phyloP scores from a whole-genome alignment of 2,888 invertebrate species.

The Leptopilina drosophilae region DNA sequence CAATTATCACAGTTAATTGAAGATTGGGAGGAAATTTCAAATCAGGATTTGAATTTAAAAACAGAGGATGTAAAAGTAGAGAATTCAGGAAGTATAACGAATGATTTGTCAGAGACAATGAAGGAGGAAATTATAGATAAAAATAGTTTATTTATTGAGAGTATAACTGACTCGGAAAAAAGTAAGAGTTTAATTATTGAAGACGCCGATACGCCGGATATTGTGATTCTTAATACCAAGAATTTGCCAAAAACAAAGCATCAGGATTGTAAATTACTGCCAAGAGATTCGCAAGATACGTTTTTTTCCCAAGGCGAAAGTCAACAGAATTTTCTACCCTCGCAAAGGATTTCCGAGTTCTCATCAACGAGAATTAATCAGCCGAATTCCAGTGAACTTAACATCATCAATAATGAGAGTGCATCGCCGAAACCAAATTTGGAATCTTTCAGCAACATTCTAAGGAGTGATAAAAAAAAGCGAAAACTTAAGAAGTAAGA shows the following conservation, averaged over 20 bases:
- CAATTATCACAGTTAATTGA: neutral
- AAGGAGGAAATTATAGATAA: neutral
- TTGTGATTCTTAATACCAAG: neutral
- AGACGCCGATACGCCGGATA: slow-evolving; percentile 10
- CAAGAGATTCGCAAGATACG: slow-evolving; percentile 21
- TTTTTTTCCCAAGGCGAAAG: slow-evolving; percentile 8
- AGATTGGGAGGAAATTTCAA: neutral
- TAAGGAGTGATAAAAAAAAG: slow-evolving; percentile 1
- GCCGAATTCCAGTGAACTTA: neutral
- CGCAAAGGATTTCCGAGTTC: slow-evolving; percentile 12
- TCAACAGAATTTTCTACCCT: neutral
- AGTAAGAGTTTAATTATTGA: slow-evolving; percentile 21
- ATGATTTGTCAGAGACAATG: too few relatives aligned
- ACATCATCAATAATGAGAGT: neutral
- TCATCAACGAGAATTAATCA: neutral
- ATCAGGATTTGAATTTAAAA: too few relatives aligned
- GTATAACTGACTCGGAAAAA: neutral
- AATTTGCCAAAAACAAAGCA: neutral
- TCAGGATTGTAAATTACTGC: neutral
- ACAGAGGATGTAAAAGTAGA: too few relatives aligned
- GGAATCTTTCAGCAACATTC: neutral
- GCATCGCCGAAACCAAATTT: neutral
- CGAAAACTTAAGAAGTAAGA: slow-evolving; percentile 22
- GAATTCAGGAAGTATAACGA: too few relatives aligned
- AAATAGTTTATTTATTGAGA: slow-evolving; percentile 1